Evolutionary conservation across 2,797 vertebrate genomes (phyloP).

Genomic region (Spondyliosoma cantharus): DNA sequence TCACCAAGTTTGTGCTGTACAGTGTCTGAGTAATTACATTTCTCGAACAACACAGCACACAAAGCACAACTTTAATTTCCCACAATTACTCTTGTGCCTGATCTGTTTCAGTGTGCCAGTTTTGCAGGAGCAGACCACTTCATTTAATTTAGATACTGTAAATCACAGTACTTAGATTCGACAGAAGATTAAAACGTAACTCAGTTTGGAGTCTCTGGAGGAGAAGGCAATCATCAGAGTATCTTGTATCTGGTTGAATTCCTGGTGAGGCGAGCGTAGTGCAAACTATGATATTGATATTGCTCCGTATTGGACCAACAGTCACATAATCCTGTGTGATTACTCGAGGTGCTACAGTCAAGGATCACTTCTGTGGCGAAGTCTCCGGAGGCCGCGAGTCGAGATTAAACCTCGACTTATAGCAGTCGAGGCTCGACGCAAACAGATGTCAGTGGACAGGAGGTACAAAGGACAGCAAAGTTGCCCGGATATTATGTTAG

Average conservation of each 20-base stretch:
- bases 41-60: conserved; percentile 35
- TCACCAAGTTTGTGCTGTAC: not conserved
- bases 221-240: conserved; percentile 63
- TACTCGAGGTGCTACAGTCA: conserved; percentile 46
- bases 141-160: conserved; percentile 70
- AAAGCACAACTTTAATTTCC: conserved; percentile 53
- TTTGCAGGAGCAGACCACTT: conserved; percentile 48
- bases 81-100: conserved; percentile 50
- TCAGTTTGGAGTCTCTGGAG: conserved; percentile 67
- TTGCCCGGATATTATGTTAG: too few species aligned
- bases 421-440: conserved; percentile 20
- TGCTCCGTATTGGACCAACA: conserved; percentile 48
- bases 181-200: conserved; percentile 70
- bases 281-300: conserved; percentile 65
- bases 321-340: conserved; percentile 60
- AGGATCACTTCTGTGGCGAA: conserved; percentile 41
- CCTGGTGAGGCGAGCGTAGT: conserved; percentile 47
- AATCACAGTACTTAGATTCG: conserved; percentile 57
- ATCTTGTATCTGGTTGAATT: conserved; percentile 59
- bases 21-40: conserved; percentile 43
- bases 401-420: conserved; percentile 53
- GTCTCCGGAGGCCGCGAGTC: conserved; percentile 34
- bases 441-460: conserved; percentile 15
- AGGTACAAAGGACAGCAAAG: conserved; percentile 2
- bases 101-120: conserved; percentile 53